These are phyloP conservation scores for Drosophila birchii DNA, from an alignment of 2,888 invertebrate species.

Conservation along the genomic window DNA sequence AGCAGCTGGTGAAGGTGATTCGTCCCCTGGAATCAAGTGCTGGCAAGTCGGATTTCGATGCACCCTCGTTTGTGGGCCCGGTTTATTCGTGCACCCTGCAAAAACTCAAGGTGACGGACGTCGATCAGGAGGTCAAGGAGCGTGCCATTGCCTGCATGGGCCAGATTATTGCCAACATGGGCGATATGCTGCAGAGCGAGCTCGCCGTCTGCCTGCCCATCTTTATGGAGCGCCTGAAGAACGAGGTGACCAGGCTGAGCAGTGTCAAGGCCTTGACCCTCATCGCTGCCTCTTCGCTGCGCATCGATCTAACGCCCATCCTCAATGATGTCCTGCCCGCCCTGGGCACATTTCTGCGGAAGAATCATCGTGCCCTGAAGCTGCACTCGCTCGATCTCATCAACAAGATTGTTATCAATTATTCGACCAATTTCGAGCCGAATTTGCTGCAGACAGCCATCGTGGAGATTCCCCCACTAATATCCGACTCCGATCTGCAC, in stretches of 20 bases:
- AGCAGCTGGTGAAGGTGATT: conserved; percentile 97
- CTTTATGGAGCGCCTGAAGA: conserved; percentile 96
- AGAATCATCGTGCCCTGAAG: conserved; percentile 98
- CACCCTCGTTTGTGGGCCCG: conserved; percentile 90
- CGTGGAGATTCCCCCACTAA: conserved; percentile 94
- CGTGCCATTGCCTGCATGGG: conserved; percentile 98
- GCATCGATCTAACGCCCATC: conserved; percentile 93
- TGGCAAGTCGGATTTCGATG: conserved; percentile 87
- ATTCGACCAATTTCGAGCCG: conserved; percentile 88
- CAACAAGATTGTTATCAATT: conserved; percentile 95
- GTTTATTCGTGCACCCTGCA: conserved; percentile 94
- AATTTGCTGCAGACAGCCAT: conserved; percentile 90
- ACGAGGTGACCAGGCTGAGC: conserved; percentile 98
- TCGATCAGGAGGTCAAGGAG: conserved; percentile 99
- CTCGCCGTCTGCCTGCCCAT: conserved; percentile 95
- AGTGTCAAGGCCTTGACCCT: conserved; percentile 98
- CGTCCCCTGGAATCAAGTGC: conserved; percentile 87
- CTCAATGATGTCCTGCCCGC: conserved; percentile 95
- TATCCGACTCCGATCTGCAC: conserved; percentile 97
- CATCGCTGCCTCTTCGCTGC: conserved; percentile 95
- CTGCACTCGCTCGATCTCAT: conserved; percentile 94
- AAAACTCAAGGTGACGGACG: conserved; percentile 96
- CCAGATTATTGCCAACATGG: conserved; percentile 96
- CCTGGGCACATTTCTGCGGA: conserved; percentile 96
- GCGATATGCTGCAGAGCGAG: conserved; percentile 92